These are phyloP conservation scores for Nycteola revayana DNA, from an alignment of 2,888 invertebrate species.

Conservation along the genomic window DNA sequence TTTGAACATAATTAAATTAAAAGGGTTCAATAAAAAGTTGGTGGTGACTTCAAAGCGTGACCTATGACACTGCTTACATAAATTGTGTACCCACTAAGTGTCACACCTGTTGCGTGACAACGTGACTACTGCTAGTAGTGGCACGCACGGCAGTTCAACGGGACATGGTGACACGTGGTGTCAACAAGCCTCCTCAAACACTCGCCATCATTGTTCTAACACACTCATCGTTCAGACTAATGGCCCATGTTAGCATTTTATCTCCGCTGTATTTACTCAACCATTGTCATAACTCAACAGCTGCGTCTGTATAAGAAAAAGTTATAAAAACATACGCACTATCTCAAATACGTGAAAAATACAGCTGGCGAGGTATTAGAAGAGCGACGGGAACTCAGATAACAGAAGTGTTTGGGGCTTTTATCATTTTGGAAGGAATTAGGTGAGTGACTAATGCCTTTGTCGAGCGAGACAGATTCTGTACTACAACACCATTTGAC, in stretches of 20 bases:
- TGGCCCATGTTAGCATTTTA: constrained; percentile 43
- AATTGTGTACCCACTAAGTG: constrained; percentile 6
- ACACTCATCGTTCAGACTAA: constrained; percentile 59
- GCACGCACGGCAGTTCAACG: background rate
- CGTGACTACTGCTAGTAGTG: background rate
- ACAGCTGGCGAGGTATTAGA: constrained; percentile 48
- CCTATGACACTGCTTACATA: constrained; percentile 26
- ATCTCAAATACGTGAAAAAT: constrained; percentile 55
- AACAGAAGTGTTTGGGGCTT: constrained; percentile 27
- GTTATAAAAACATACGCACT: constrained; percentile 51
- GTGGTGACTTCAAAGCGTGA: constrained; percentile 12
- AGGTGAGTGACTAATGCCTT: constrained; percentile 35
- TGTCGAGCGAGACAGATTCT: constrained; percentile 9
- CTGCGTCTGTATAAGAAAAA: constrained; percentile 44
- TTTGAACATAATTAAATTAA: no score
- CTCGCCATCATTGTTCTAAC: constrained; percentile 61
- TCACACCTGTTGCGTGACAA: constrained; percentile 27
- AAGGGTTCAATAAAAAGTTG: no score
- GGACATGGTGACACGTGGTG: constrained; percentile 40
- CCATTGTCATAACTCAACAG: constrained; percentile 55
- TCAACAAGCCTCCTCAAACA: constrained; percentile 57
- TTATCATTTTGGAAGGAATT: constrained; percentile 19
- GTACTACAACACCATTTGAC: constrained; percentile 11
- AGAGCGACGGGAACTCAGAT: constrained; percentile 41
- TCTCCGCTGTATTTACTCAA: constrained; percentile 56